Conservation (phyloP, 2,113 vertebrate genomes). For the Amia ocellicauda region DNA sequence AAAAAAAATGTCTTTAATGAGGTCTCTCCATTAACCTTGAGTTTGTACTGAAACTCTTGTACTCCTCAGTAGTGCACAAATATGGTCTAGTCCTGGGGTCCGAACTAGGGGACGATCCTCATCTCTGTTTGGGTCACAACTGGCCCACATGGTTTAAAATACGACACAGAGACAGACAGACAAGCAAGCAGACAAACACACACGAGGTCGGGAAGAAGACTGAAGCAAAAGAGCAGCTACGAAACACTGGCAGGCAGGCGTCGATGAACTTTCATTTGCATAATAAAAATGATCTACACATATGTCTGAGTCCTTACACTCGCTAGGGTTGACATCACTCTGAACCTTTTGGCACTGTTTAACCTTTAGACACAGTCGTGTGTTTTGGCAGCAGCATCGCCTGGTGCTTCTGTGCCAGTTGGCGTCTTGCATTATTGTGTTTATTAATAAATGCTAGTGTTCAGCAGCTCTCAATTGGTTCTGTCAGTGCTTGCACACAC, state of each 20-base stretch:
- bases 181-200: too few relatives aligned
- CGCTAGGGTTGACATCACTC: not conserved
- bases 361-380: constrained; percentile 5
- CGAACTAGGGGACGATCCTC: too few relatives aligned
- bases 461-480: constrained; percentile 3
- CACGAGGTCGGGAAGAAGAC: too few relatives aligned
- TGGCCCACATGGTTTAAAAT: too few relatives aligned
- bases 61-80: too few relatives aligned
- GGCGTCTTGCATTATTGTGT: constrained; percentile 3
- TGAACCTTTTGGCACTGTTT: constrained; percentile 10
- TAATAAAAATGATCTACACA: not conserved
- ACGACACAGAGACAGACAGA: too few relatives aligned
- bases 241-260: not conserved
- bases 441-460: constrained; percentile 16
- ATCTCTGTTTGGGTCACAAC: too few relatives aligned
- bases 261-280: not conserved
- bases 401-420: not conserved
- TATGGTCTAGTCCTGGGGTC: too few relatives aligned
- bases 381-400: constrained; percentile 8
- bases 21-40: too few relatives aligned
- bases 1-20: too few relatives aligned
- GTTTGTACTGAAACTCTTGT: too few relatives aligned
- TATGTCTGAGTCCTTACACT: constrained; percentile 1
- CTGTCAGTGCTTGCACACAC: not conserved
- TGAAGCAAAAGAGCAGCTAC: not conserved